A percentile compares a stretch with the other conserved stretches of the same genome.
These are phyloP conservation scores for Altica lythri DNA, from an alignment of 2,888 invertebrate species.

Conservation along the genomic window DNA sequence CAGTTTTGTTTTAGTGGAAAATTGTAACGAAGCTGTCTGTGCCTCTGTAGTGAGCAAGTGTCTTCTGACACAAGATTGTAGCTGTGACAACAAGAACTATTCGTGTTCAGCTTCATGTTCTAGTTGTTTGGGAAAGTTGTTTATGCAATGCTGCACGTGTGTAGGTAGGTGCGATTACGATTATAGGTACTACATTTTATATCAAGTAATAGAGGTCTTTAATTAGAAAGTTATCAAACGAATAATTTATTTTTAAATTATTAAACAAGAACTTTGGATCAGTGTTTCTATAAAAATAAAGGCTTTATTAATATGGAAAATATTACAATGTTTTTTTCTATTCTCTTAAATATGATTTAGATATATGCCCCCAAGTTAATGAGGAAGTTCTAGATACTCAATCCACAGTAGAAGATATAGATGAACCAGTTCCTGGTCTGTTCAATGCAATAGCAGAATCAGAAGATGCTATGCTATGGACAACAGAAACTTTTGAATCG, in stretches of 20 bases:
- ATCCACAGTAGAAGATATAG: slow-evolving; percentile 85
- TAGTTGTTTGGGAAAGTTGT: slow-evolving; percentile 84
- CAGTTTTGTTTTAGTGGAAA: not conserved
- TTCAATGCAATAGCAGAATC: slow-evolving; percentile 83
- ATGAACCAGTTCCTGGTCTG: slow-evolving; percentile 80
- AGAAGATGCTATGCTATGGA: slow-evolving; percentile 79
- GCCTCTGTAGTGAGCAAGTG: slow-evolving; percentile 96
- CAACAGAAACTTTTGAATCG: slow-evolving; percentile 10
- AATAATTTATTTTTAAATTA: no score
- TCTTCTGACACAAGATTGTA: slow-evolving; percentile 93
- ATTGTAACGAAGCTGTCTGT: slow-evolving; percentile 92
- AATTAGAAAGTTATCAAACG: no score
- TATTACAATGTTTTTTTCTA: no score
- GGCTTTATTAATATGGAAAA: no score
- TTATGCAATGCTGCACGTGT: slow-evolving; percentile 94
- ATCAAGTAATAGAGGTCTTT: no score
- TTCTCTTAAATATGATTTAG: no score
- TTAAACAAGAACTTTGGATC: no score
- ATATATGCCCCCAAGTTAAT: slow-evolving; percentile 82
- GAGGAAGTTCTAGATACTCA: slow-evolving; percentile 64
- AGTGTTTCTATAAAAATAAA: no score
- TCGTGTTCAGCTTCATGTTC: slow-evolving; percentile 93
- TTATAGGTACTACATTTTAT: no score
- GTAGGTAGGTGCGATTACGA: slow-evolving; percentile 84
- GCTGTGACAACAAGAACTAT: slow-evolving; percentile 69